Evolutionary conservation across 2,888 invertebrate genomes (phyloP), one percentile per base, ranked within the genome.

Genomic region (Harmothoe impar): DNA sequence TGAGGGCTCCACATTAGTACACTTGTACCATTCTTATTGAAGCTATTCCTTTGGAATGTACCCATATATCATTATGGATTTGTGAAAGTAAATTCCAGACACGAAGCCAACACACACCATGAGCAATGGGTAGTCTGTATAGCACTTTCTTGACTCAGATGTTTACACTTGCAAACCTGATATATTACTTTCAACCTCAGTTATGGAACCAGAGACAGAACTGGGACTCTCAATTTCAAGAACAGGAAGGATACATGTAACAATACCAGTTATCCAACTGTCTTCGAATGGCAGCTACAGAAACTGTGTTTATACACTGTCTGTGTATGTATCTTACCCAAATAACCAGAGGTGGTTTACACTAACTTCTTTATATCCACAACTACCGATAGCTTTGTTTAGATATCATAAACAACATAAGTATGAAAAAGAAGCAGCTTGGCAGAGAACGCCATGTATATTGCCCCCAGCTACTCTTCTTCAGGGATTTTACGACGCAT

Each of bases 201-300:
- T 62, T 62, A n/a, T 62, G 62, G n/a, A 62, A 62, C 62, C 62
- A n/a, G 62, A 62, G 62, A 12, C 20, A 62, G 23, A 62, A 62
- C 62, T 20, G 62, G n/a, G n/a, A 62, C 1, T 62, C 62, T 62
- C 62, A 20, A 62, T 62, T 62, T 62, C 62, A 62, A 62, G 62
- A 62, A 62, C 62, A 62, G 62, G 62, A 62, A 62, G 20, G 62
- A 62, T 62, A 62, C 62, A 62, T n/a, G 62, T 62, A 62, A 20
- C 62, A 62, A 62, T n/a, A 20, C n/a, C 62, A 62, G 62, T n/a
- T 62, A n/a, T 62, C 62, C 62, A n/a, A 62, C 62, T 62, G 43
- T 43, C 43, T 43, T 43, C 43, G 10, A 43, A 43, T 43, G 43
- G 43, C 62, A 20, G 62, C 23, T 5, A 62, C 62, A 62, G n/a